Evolutionary conservation across 2,888 invertebrate genomes (phyloP).

Genomic region (Beris chalybata): DNA sequence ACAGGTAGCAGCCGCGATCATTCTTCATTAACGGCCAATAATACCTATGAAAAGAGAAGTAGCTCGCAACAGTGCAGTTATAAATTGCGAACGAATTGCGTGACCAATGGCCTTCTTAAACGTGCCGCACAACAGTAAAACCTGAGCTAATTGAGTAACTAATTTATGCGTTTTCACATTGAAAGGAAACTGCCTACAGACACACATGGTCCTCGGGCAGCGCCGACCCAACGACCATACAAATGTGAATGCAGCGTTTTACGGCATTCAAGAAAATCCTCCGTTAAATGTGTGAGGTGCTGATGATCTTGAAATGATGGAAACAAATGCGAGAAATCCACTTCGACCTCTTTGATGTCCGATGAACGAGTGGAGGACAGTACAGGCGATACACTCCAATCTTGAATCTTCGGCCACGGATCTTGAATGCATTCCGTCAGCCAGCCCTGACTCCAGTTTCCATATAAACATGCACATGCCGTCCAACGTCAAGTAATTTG

Average conservation of each 20-base stretch:
- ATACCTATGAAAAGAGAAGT: slow-evolving; percentile 18
- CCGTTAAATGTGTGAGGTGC: slow-evolving; percentile 15
- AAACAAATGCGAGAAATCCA: slow-evolving; percentile 14
- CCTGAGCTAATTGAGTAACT: slow-evolving; percentile 37
- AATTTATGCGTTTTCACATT: slow-evolving; percentile 33
- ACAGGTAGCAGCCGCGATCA: slow-evolving; percentile 11
- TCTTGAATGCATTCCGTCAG: slow-evolving; percentile 1
- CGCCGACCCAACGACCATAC: not conserved
- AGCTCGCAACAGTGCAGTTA: slow-evolving; percentile 21
- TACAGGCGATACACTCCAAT: slow-evolving; percentile 3
- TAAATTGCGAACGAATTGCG: slow-evolving; percentile 32
- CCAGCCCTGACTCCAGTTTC: not conserved
- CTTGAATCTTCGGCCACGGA: not conserved
- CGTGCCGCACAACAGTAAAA: slow-evolving; percentile 35
- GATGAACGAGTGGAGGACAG: slow-evolving; percentile 1
- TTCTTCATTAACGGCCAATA: slow-evolving; percentile 26
- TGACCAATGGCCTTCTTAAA: slow-evolving; percentile 34
- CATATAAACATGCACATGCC: slow-evolving; percentile 6
- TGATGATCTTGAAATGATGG: slow-evolving; percentile 16
- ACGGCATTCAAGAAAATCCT: slow-evolving; percentile 15
- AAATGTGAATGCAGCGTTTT: slow-evolving; percentile 1
- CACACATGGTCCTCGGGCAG: slow-evolving; percentile 10
- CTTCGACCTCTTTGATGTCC: slow-evolving; percentile 2
- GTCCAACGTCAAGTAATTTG: slow-evolving; percentile 10
- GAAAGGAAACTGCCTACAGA: slow-evolving; percentile 25